Evolutionary conservation across 2,113 vertebrate species (phyloP), one percentile per base, ranked within the genome.

Genomic region (Myxocyprinus asiaticus): DNA sequence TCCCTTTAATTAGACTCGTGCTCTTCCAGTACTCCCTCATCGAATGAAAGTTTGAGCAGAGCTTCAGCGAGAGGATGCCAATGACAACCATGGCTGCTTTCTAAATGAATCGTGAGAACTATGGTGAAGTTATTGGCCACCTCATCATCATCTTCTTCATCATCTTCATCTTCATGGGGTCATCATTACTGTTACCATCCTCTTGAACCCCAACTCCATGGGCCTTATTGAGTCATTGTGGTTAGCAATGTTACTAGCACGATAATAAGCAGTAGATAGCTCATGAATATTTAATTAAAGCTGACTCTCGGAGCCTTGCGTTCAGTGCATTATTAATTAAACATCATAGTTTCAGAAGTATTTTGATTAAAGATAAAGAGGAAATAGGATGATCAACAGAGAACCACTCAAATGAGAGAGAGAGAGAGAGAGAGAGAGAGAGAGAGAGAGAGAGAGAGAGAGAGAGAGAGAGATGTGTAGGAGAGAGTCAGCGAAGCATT

Each of bases 331-430:
- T 70, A 85, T 87, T 83, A 80, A 87, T 85, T 77, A 87, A 87
- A 82, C 86, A 87, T 87, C 86, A 80, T 79, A 85, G 77, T 59
- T 82, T 80, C 82, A 67, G 59, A 76, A 81, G 67, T 56, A 55
- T 81, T 87, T 87, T 87, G 81, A 87, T 87, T 85, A 85, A 87
- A 84, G 77, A 85, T 87, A 77, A 85, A 87, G 79, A 76, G 85
- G 70, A 85, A 85, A 81, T 71, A 68, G 59, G 70, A 80, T 72
- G 85, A 87, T 83, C 85, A 83, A 85, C 83, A 64, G 74, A 71
- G 70, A 76, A 66, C 69, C 5, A 53, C 63, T 62, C n/a, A 53
- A 76, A 79, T 56, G 5, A 68, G 71, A 72, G 62, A 45, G 44
- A 33, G 22, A 33, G 22, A 33, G 22, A 33, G 22, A 33, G 22